Evolutionary conservation across 2,113 vertebrate species (phyloP).

Genomic region (Ellobius talpinus): DNA sequence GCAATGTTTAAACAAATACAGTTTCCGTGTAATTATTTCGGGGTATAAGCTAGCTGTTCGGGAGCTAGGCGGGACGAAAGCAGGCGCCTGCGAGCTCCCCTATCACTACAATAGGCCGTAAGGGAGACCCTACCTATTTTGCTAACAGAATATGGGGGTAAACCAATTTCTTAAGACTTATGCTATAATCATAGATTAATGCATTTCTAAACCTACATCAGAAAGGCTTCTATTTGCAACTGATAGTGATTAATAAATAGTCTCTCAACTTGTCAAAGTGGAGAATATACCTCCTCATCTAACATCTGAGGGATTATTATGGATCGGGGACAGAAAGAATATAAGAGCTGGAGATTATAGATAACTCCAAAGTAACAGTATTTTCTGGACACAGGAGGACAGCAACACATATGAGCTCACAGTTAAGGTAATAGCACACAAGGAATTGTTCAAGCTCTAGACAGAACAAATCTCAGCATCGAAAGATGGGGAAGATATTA

Average conservation of each 20-base stretch:
- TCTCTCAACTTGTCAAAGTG: background rate
- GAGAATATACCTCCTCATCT: background rate
- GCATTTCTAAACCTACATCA: background rate
- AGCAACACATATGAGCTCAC: background rate
- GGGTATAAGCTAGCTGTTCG: no score
- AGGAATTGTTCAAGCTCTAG: background rate
- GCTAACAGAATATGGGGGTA: background rate
- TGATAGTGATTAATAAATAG: background rate
- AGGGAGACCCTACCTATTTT: background rate
- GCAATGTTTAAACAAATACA: no score
- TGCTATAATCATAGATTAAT: background rate
- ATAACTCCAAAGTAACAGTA: background rate
- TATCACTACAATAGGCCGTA: no score
- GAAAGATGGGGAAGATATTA: background rate
- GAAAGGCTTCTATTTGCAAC: background rate
- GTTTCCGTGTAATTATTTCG: no score
- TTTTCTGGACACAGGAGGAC: background rate
- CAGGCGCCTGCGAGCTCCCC: no score
- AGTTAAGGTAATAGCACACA: no score
- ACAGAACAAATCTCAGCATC: background rate
- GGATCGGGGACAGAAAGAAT: background rate
- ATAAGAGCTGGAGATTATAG: background rate
- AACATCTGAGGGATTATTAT: background rate
- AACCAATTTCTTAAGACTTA: background rate
- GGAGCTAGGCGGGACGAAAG: no score